Evolutionary conservation across 2,888 invertebrate species (phyloP).

Genomic region (Plagodis pulveraria): DNA sequence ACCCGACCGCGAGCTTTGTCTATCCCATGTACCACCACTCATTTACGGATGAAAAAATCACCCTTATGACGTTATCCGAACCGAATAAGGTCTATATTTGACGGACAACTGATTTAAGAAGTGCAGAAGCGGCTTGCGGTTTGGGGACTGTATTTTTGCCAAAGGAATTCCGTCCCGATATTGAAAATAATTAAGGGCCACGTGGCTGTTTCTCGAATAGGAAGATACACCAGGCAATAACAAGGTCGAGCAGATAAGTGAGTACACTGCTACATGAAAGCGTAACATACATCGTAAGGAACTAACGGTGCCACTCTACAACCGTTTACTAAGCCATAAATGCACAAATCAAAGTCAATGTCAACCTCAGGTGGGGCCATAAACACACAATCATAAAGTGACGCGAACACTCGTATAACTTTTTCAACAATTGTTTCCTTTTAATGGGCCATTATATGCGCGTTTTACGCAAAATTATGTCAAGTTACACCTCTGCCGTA

Average conservation of each 20-base stretch:
- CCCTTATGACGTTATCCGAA: conserved; percentile 43
- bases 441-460: conserved; percentile 84
- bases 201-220: conserved; percentile 10
- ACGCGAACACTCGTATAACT: conserved; percentile 83
- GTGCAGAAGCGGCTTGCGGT: neutral
- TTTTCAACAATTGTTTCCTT: conserved; percentile 85
- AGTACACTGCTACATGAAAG: conserved; percentile 33
- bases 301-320: conserved; percentile 58
- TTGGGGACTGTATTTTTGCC: conserved; percentile 24
- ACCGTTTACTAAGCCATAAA: conserved; percentile 77
- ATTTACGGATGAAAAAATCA: conserved; percentile 31
- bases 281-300: conserved; percentile 39
- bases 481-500: conserved; percentile 82
- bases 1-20: conserved; percentile 73
- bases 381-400: conserved; percentile 84
- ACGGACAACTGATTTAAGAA: neutral
- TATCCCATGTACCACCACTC: conserved; percentile 53
- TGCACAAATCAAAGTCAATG: conserved; percentile 84
- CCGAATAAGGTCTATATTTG: conserved; percentile 57
- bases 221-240: conserved; percentile 9
- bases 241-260: conserved; percentile 17
- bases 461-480: conserved; percentile 84
- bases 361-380: conserved; percentile 80
- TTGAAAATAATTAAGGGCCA: conserved; percentile 31
- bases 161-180: conserved; percentile 29